Conservation (phyloP, 2,797 vertebrate species). For the Rhadinocentrus ornatus region DNA sequence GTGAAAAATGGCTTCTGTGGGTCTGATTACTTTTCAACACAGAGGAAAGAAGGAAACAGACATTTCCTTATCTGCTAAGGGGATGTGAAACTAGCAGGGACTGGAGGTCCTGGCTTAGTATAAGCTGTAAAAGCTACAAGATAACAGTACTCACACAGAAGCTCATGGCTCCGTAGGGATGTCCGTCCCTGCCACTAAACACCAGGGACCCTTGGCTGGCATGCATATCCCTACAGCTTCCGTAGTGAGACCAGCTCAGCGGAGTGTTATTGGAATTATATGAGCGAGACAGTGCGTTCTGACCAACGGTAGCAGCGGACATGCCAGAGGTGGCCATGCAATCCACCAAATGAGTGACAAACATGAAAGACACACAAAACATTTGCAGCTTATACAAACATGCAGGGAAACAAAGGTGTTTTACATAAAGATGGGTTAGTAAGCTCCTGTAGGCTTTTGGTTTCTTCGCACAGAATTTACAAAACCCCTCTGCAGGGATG, state of each 20-base stretch:
- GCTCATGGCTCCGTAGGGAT: constrained; percentile 89
- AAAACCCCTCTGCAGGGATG: background rate
- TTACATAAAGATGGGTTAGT: constrained; percentile 64
- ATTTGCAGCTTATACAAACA: constrained; percentile 51
- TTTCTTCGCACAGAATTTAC: background rate
- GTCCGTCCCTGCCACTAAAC: constrained; percentile 91
- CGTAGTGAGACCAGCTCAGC: constrained; percentile 91
- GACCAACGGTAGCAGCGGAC: constrained; percentile 57
- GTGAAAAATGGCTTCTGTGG: constrained; percentile 39
- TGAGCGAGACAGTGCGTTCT: constrained; percentile 97
- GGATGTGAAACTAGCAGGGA: constrained; percentile 64
- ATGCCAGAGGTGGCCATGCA: constrained; percentile 64
- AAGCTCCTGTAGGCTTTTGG: background rate
- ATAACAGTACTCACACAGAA: constrained; percentile 91
- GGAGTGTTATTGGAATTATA: constrained; percentile 93
- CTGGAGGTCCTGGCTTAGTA: constrained; percentile 32
- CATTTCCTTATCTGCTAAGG: constrained; percentile 44
- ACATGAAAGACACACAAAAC: constrained; percentile 47
- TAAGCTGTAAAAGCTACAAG: constrained; percentile 33
- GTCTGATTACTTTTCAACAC: constrained; percentile 51
- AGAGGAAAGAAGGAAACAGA: constrained; percentile 49
- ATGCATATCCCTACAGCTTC: constrained; percentile 96
- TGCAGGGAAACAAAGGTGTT: constrained; percentile 77
- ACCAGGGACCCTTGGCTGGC: constrained; percentile 95
- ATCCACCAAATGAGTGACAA: constrained; percentile 50